These are phyloP conservation scores for Florisuga fusca DNA, from an alignment of 2,797 vertebrate species.

Conservation along the genomic window DNA sequence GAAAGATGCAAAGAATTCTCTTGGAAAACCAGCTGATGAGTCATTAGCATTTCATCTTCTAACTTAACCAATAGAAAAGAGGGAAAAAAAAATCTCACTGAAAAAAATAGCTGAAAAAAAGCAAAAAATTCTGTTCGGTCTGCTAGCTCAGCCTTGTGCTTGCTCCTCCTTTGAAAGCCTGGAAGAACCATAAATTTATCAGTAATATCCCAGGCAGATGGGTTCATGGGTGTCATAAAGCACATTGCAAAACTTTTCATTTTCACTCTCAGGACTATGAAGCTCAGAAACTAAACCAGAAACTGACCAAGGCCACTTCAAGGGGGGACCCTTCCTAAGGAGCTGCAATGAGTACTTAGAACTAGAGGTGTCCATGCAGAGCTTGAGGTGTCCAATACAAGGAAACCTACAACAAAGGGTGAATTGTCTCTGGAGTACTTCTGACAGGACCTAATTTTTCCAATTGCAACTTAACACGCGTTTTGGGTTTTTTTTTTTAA, in stretches of 20 bases:
- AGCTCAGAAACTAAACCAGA: not conserved
- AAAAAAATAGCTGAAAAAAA: not conserved
- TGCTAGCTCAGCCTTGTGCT: no score
- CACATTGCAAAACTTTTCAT: fast-evolving
- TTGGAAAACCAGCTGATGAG: not conserved
- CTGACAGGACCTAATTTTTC: not conserved
- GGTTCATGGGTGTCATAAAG: fast-evolving
- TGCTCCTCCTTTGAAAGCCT: not conserved
- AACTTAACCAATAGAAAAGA: not conserved
- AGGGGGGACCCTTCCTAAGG: not conserved
- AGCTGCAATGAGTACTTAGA: fast-evolving
- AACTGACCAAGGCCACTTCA: not conserved
- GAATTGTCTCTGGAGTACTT: not conserved
- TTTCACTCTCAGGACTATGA: not conserved
- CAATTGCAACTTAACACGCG: fast-evolving
- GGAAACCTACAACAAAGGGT: fast-evolving
- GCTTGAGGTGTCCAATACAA: fast-evolving
- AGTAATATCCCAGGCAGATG: fast-evolving
- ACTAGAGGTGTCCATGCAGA: fast-evolving
- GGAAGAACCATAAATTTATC: fast-evolving
- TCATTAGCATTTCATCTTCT: not conserved
- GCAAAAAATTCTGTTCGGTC: not conserved
- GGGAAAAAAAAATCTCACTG: not conserved
- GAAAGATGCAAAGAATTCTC: not conserved
- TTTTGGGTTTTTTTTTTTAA: not conserved